A percentile compares a stretch with the other conserved stretches of the same genome.
Conservation (phyloP, 2,888 invertebrate species). For the Drosophila paramelanica region DNA sequence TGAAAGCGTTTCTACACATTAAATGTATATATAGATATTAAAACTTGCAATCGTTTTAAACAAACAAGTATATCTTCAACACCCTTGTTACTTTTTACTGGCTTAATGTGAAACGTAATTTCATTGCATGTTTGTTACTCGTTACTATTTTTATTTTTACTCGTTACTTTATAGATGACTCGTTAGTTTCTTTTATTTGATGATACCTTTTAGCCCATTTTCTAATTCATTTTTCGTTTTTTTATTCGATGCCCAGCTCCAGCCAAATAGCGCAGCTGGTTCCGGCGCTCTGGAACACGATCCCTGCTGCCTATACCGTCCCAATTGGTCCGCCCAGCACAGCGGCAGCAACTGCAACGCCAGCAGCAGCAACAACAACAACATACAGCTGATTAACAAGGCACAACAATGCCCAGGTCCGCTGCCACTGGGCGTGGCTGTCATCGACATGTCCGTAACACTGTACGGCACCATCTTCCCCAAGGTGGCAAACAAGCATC, state of each 20-base stretch:
- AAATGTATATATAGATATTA: no score
- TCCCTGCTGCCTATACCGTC: slow-evolving; percentile 94
- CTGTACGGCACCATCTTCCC: slow-evolving; percentile 98
- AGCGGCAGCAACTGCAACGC: slow-evolving; percentile 12
- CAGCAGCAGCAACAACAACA: slow-evolving; percentile 35
- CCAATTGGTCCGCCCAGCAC: slow-evolving; percentile 75
- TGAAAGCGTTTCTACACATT: no score
- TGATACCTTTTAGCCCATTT: neutral
- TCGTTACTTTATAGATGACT: neutral
- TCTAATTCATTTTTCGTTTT: slow-evolving; percentile 1
- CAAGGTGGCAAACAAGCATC: slow-evolving; percentile 97
- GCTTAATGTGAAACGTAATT: no score
- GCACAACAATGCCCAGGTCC: slow-evolving; percentile 88
- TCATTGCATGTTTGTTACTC: neutral
- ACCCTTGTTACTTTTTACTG: neutral
- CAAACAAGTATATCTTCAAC: no score
- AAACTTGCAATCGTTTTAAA: no score
- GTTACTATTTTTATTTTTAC: neutral
- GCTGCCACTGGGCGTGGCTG: slow-evolving; percentile 96
- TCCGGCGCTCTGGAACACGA: slow-evolving; percentile 99
- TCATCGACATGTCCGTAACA: slow-evolving; percentile 96
- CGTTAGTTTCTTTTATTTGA: slow-evolving; percentile 6
- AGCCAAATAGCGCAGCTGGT: slow-evolving; percentile 97
- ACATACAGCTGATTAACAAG: slow-evolving; percentile 82
- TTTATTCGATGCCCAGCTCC: slow-evolving; percentile 87